Base-by-base conservation (phyloP, 1,140 invertebrate species). In the Eupristina koningsbergeri region DNA sequence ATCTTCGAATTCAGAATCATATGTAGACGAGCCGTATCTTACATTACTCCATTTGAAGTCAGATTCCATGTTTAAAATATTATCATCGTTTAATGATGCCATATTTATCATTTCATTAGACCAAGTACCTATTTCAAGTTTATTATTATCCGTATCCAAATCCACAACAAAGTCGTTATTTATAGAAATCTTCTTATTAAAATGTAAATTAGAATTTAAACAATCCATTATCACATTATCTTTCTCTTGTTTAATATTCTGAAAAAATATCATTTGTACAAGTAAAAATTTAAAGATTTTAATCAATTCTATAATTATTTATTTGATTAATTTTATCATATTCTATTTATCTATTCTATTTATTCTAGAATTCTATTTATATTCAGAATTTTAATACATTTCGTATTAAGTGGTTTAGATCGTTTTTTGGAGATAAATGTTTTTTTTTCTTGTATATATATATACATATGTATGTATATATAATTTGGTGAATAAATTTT, bases 101-200 rank as follows among this genome's bases (percentile, higher is more conserved):
- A 87, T 76, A 8, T 86, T 87, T 0, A 96, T 95, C 96, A 98
- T 97, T 31, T 97, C 96, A 90, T 97, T 98, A 0, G 96, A 96
- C 97, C 97, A 98, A 0, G 95, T 97, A n/a, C 97, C 97, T 80
- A 98, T 97, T 90, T 97, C 96, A 87, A 97, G 94, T 87, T 94
- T 93, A 80, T 94, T 91, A 73, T 92, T 92, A 39, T 93, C 88
- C 13, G 61, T 92, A 39, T 93, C 88, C 13, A 53, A 81, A 64
- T 89, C 86, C 80, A 91, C 90, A 22, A 90, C 89, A 61, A 26
- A 76, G 3, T 31, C 47, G 31, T 75, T 45, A 31, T 50, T 47
- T 8, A 47, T 75, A 50, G 50, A 0, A 47, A 53, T 75, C 17
- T 50, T 31, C 47, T 50, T 29, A 13, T 50, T 75, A n/a, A n/a